Percentiles rank a stretch among this genome's conserved stretches.
Conservation (phyloP, 1,140 invertebrate species). For the Muscidifurax raptorellus region DNA sequence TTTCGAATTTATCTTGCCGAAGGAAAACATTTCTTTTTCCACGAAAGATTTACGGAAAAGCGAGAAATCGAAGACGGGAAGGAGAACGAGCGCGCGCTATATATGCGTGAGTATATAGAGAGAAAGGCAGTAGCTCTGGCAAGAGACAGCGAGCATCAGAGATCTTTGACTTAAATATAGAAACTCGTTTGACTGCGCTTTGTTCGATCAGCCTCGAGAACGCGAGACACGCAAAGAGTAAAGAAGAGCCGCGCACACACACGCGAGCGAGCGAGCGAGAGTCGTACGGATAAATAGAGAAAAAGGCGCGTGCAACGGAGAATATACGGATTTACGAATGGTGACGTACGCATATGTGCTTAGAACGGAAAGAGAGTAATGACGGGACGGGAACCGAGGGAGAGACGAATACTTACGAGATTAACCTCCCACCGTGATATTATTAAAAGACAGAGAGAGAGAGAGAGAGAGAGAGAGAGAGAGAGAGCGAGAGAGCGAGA, state of each 20-base stretch:
- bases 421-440: conserved; percentile 55
- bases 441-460: conserved; percentile 51
- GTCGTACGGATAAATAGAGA: conserved; percentile 29
- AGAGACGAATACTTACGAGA: conserved; percentile 48
- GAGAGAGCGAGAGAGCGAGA: conserved; percentile 42
- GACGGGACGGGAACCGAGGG: conserved; percentile 21
- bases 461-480: no score
- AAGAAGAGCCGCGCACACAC: conserved; percentile 34
- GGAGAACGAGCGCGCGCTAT: conserved; percentile 6
- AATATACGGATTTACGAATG: conserved; percentile 54
- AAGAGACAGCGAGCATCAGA: not conserved
- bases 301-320: conserved; percentile 23
- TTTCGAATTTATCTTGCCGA: conserved; percentile 2
- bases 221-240: conserved; percentile 37
- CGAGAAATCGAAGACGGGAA: not conserved
- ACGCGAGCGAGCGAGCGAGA: not conserved
- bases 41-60: conserved; percentile 13
- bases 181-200: conserved; percentile 59
- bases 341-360: conserved; percentile 41
- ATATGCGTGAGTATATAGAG: conserved; percentile 9
- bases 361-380: conserved; percentile 52
- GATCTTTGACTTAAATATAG: conserved; percentile 63
- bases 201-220: conserved; percentile 55
- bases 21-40: conserved; percentile 35
- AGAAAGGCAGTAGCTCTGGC: not conserved